Evolutionary conservation across 2,797 vertebrate species (phyloP), one percentile per base, ranked within the genome.

Genomic region (Rhinichthys osculus): DNA sequence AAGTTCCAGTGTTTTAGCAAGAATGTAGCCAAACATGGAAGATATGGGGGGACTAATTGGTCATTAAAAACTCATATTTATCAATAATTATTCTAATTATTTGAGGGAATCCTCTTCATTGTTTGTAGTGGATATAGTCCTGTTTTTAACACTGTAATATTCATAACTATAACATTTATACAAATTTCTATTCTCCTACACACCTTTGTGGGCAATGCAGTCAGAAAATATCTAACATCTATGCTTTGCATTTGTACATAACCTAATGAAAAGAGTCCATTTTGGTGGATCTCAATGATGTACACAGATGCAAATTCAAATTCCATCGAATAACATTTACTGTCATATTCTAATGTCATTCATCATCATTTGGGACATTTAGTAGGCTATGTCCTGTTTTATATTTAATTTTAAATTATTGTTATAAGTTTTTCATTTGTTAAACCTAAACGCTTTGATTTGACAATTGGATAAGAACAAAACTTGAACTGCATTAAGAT

Each of bases 221-320:
- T 52, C 30, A 38, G 81, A 3, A 47, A 76, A 62, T 38, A 83
- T 27, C 17, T 50, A 30, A 27, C 57, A 27, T 79, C 40, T 47
- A 40, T 67, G 72, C 59, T 77, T 84, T 84, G 59, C 44, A 66
- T 84, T 77, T 38, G 47, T 23, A 66, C 38, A 74, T 11, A 13
- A 64, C 59, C 67, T 23, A 67, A 66, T 76, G 40, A 47, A 47
- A 67, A 66, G 27, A 23, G 17, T 33, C 16, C 35, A 59, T 81
- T 81, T 81, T 27, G 14, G 47, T 70, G 33, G 47, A 38, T 52
- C n/a, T 54, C 42, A 19, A 3, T 82, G 33, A 57, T 54, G 21
- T 38, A 70, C 30, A 16, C 3, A 0, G 23, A 72, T 62, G 52
- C 52, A 82, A 73, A 62, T 21, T 59, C 0, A 33, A 44, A 50